Evolutionary conservation across 2,113 vertebrate species (phyloP).

Genomic region (Tursiops truncatus): DNA sequence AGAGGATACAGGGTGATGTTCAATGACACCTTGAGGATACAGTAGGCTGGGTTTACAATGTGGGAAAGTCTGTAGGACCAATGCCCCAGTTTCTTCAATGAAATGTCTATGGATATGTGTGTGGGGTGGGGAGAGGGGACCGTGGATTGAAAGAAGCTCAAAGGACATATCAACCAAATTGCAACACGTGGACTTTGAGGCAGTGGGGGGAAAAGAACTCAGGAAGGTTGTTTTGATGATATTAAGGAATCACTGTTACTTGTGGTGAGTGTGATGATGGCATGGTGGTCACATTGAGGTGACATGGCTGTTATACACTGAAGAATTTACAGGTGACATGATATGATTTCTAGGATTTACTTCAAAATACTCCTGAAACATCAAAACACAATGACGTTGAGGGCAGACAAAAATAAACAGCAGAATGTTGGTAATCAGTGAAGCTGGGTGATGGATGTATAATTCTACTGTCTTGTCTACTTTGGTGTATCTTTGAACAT

Average conservation of each 20-base stretch:
- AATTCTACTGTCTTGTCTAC: not conserved
- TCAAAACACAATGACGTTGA: not conserved
- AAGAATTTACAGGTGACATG: not conserved
- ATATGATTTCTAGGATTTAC: not conserved
- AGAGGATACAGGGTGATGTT: not conserved
- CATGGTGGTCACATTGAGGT: not conserved
- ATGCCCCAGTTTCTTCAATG: not conserved
- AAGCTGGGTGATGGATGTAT: no score
- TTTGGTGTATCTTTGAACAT: not conserved
- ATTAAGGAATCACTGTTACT: not conserved
- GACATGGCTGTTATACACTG: rapidly evolving
- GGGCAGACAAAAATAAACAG: not conserved
- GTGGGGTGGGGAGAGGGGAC: not conserved
- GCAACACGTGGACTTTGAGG: not conserved
- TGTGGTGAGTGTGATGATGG: not conserved
- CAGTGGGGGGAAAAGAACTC: not conserved
- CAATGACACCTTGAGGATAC: not conserved
- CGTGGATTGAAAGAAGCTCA: not conserved
- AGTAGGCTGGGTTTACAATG: not conserved
- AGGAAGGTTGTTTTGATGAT: not conserved
- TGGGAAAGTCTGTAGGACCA: no score
- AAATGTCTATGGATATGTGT: no score
- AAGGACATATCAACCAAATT: not conserved
- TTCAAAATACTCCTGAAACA: not conserved
- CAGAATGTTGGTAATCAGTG: rapidly evolving